Base-by-base conservation (phyloP, 2,888 invertebrate genomes). In the Deroplatys truncata region DNA sequence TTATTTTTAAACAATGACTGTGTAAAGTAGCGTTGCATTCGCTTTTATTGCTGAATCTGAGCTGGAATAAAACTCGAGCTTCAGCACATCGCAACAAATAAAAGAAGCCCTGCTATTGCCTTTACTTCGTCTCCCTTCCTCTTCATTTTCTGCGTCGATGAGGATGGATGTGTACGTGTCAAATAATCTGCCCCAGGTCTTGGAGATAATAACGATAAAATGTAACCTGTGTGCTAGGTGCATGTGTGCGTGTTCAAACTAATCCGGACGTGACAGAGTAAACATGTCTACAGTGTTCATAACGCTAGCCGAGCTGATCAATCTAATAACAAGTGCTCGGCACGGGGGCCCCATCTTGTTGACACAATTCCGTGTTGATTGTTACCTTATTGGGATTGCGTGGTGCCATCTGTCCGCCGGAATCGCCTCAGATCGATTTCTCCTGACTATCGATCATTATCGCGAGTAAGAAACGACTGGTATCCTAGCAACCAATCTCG, bases 301-400 rank as follows among this genome's bases (percentile, higher is more conserved):
- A 88, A 88, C 88, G 88, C 49, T 4, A 85, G 56, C 43, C 35
- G 85, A 89, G 82, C 85, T 89, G 83, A 86, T 86, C 83, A 89
- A 82, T 89, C 83, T 87, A 86, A 89, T 89, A 89, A 89, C 88
- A 88, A 31, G 85, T 49, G 43, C 31, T 28, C 85, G n/a, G 43
- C 49, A 49, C 89, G 84, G 28, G 56, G 86, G 89, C 28, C 31
- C 35, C 49, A 28, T 43, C 28, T n/a, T 43, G 43, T 85, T 85
- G 25, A n/a, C 35, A 85, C 85, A 49, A 56, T 85, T 85, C 16
- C 56, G 28, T 56, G 49, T 49, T 28, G 43, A n/a, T 43, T 88
- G 88, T 88, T 88, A 88, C 88, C 83, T 88, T 88, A 84, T 88
- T 88, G 88, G 82, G 43, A 88, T 35, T 43, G 49, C 84, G 35